phyloP scores from a whole-genome alignment of 2,888 invertebrate genomes.

The Hemaris fuciformis region DNA sequence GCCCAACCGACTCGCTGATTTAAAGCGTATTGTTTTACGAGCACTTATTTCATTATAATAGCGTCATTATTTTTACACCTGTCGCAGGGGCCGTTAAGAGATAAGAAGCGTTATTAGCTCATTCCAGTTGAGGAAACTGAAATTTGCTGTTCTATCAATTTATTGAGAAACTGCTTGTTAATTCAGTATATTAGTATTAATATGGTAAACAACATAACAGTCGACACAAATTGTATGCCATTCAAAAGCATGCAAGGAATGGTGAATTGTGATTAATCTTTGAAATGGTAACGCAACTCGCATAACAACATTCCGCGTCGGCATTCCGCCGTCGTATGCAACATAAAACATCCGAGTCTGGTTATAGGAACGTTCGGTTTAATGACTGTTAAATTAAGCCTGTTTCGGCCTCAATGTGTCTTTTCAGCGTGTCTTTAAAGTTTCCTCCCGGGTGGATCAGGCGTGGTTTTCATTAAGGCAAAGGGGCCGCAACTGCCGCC shows the following conservation, averaged over 20 bases:
- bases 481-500: constrained; percentile 67
- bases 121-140: neutral
- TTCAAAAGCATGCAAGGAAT: neutral
- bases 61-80: constrained; percentile 13
- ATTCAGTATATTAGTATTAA: neutral
- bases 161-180: neutral
- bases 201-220: neutral
- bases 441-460: constrained; percentile 59
- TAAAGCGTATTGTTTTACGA: constrained; percentile 64
- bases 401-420: constrained; percentile 49
- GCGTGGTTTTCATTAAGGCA: constrained; percentile 72
- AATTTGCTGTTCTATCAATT: neutral
- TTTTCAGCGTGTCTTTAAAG: constrained; percentile 60
- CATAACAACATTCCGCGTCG: constrained; percentile 5
- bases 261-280: neutral
- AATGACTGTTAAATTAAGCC: constrained; percentile 40
- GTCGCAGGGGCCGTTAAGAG: constrained; percentile 1
- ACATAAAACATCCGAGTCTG: constrained; percentile 5
- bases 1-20: constrained; percentile 62
- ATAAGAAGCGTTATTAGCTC: neutral
- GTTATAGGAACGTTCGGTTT: constrained; percentile 19
- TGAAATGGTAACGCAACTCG: neutral
- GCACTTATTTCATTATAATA: constrained; percentile 28
- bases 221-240: neutral
- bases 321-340: constrained; percentile 1